phyloP scores from a whole-genome alignment of 2,113 vertebrate species.

The Camelus dromedarius region DNA sequence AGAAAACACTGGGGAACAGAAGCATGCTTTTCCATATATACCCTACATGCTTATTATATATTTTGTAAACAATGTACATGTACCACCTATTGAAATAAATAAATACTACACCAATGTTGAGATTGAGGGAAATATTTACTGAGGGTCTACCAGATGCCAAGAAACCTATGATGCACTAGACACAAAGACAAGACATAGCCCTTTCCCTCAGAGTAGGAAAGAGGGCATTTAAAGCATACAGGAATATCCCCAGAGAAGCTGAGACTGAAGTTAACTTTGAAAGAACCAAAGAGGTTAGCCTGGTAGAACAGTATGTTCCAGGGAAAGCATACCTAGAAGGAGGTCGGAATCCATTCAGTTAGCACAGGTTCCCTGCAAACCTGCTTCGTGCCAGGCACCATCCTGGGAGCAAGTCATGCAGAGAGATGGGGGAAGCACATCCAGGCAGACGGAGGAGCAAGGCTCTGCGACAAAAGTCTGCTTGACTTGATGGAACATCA shows the following conservation, averaged over 20 bases:
- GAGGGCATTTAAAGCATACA: background rate
- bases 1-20: background rate
- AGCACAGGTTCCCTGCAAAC: background rate
- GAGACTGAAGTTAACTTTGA: background rate
- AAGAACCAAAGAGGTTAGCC: background rate
- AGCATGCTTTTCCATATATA: background rate
- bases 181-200: background rate
- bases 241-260: background rate
- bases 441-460: background rate
- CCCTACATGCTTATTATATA: background rate
- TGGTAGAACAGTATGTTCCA: background rate
- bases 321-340: background rate
- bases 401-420: background rate
- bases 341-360: background rate
- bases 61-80: background rate
- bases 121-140: background rate
- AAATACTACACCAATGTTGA: background rate
- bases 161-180: background rate
- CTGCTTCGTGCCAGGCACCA: background rate
- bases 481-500: background rate
- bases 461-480: background rate
- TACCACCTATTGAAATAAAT: background rate
- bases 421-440: background rate
- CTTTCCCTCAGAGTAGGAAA: background rate
- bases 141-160: background rate